Evolutionary conservation across 2,113 vertebrate species (phyloP).

Genomic region (Ochotona princeps): DNA sequence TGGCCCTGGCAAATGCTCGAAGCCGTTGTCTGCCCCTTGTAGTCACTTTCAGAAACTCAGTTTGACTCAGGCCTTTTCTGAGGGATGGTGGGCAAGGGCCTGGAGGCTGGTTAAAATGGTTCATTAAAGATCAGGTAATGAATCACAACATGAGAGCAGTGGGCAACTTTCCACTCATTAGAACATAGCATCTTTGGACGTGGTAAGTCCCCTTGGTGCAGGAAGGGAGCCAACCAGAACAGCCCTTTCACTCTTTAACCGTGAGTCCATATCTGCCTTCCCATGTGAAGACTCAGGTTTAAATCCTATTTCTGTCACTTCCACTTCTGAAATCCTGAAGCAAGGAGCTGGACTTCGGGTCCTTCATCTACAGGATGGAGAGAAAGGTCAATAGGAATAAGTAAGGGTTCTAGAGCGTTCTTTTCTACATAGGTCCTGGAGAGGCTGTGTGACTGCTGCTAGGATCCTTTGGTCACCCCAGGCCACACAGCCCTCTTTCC

Average conservation of each 20-base stretch:
- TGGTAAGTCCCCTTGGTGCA: not conserved
- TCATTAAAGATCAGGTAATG: conserved; percentile 81
- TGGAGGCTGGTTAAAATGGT: conserved; percentile 59
- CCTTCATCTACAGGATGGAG: not conserved
- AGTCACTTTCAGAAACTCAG: not conserved
- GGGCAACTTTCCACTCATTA: conserved; percentile 83
- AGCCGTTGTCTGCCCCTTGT: not conserved
- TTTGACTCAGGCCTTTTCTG: not conserved
- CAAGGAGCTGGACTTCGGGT: not conserved
- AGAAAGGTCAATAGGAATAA: not conserved
- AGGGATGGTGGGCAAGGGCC: not conserved
- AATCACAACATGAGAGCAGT: conserved; percentile 80
- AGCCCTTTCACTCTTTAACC: not conserved
- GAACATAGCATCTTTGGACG: conserved; percentile 68
- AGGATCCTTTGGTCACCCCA: not conserved
- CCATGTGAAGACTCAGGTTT: not conserved
- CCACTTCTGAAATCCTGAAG: not conserved
- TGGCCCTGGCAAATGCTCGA: not conserved
- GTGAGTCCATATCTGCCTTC: not conserved
- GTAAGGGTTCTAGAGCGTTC: fast-evolving
- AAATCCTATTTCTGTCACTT: not conserved
- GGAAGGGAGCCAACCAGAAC: not conserved
- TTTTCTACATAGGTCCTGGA: not conserved
- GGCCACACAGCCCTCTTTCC: not conserved
- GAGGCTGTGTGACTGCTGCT: not conserved